These are phyloP conservation scores for Raja brachyura DNA, from an alignment of 2,113 vertebrate genomes.

Conservation along the genomic window DNA sequence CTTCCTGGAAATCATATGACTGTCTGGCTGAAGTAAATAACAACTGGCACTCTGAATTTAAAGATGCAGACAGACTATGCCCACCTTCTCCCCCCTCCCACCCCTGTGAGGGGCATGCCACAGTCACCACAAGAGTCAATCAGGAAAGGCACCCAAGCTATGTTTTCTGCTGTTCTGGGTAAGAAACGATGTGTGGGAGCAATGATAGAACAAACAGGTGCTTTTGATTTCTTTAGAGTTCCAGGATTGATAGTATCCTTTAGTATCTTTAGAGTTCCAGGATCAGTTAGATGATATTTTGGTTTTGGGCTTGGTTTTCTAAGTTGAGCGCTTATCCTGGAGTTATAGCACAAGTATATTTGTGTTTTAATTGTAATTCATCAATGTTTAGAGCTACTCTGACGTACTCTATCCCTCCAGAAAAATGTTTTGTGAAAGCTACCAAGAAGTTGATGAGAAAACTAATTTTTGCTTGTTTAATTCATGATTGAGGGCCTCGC, in stretches of 20 bases:
- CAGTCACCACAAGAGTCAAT: background rate
- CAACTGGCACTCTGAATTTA: background rate
- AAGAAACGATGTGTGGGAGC: background rate
- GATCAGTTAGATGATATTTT: too few relatives aligned
- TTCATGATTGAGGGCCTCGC: background rate
- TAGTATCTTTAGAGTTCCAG: too few relatives aligned
- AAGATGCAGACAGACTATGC: background rate
- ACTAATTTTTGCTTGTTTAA: background rate
- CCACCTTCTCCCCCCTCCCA: background rate
- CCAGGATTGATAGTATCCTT: too few relatives aligned
- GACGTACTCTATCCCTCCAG: background rate
- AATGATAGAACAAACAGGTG: background rate
- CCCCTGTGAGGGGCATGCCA: background rate
- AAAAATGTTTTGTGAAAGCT: background rate
- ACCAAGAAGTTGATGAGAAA: background rate
- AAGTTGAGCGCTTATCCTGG: too few relatives aligned
- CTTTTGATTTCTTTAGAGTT: too few relatives aligned
- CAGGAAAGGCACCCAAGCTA: background rate
- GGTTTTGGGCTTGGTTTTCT: too few relatives aligned
- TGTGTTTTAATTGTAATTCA: background rate
- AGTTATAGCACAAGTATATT: too few relatives aligned
- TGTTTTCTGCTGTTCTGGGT: background rate
- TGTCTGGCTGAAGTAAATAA: constrained; percentile 5
- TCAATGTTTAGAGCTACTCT: background rate
- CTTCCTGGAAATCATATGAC: background rate